These are phyloP conservation scores for Machaerirhynchus nigripectus DNA, from an alignment of 2,113 vertebrate species.

Conservation along the genomic window DNA sequence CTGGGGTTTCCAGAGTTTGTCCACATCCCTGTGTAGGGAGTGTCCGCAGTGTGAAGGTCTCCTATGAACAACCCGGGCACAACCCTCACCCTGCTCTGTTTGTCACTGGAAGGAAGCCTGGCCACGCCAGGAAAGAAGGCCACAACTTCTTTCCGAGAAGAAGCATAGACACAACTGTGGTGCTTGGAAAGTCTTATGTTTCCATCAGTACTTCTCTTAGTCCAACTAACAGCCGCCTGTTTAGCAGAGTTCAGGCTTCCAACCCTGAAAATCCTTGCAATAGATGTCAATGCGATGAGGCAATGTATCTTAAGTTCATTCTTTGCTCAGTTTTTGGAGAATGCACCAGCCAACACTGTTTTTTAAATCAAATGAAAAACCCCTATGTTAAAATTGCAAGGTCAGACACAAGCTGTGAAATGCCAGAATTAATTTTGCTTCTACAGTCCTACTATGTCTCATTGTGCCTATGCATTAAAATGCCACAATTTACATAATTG, in stretches of 20 bases:
- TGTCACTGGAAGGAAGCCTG: neutral
- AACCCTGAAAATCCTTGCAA: neutral
- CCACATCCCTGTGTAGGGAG: neutral
- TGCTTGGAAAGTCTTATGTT: neutral
- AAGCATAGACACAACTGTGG: neutral
- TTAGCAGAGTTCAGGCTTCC: neutral
- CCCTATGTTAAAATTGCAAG: neutral
- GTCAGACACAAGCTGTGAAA: neutral
- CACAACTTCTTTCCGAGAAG: neutral
- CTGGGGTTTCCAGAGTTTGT: neutral
- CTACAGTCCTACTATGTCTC: neutral
- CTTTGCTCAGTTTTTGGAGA: neutral
- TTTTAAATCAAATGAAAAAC: neutral
- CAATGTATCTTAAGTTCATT: neutral
- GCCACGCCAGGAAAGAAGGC: neutral
- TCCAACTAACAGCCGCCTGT: neutral
- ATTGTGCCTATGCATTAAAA: neutral
- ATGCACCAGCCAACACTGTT: neutral
- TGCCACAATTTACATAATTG: neutral
- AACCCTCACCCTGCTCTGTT: neutral
- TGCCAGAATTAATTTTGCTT: conserved; percentile 7
- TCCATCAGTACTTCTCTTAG: neutral
- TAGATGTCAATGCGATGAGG: neutral
- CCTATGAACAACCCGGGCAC: fast-evolving
- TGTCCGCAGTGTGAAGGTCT: neutral